Evolutionary conservation across 2,797 vertebrate genomes (phyloP).

Genomic region (Alfaro cultratus): DNA sequence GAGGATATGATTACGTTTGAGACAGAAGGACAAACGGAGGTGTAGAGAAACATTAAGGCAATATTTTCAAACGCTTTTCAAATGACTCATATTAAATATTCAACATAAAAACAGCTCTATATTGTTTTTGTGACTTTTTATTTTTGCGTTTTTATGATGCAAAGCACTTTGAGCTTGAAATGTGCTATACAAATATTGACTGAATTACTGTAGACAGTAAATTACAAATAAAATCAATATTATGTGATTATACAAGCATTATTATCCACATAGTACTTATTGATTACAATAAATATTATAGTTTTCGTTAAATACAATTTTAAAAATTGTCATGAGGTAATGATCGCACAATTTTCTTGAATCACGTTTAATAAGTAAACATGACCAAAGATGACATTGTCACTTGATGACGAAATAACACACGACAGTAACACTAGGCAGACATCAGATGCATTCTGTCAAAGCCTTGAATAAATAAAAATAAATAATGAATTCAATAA

Average conservation of each 20-base stretch:
- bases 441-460: background rate
- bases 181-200: too few relatives aligned
- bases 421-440: background rate
- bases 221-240: background rate
- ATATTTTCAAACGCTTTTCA: background rate
- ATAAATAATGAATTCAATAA: background rate
- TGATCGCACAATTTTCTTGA: background rate
- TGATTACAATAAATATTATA: background rate
- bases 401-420: background rate
- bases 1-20: slow-evolving; percentile 16
- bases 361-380: background rate
- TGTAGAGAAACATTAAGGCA: background rate
- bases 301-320: background rate
- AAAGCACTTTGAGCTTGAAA: too few relatives aligned
- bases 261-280: background rate
- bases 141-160: too few relatives aligned
- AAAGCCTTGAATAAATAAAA: background rate
- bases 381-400: background rate
- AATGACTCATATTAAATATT: background rate
- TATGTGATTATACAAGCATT: background rate
- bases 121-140: too few relatives aligned
- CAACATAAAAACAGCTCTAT: too few relatives aligned
- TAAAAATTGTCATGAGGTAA: background rate
- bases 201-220: background rate
- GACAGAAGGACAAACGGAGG: background rate